phyloP scores from a whole-genome alignment of 2,113 vertebrate species.

The Cavia porcellus region DNA sequence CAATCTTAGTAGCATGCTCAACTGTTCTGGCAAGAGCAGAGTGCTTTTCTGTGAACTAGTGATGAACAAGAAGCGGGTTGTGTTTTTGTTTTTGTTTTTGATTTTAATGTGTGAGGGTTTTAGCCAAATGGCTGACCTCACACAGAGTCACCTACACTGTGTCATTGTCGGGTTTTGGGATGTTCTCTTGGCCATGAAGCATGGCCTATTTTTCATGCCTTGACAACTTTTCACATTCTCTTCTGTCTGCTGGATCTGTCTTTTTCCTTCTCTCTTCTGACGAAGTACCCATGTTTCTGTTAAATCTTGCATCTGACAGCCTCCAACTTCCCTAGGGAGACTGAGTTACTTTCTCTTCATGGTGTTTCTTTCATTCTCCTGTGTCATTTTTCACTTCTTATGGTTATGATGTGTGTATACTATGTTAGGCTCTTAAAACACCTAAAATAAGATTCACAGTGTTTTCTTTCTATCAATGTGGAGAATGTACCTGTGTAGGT shows the following conservation, averaged over 20 bases:
- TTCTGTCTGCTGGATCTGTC: background rate
- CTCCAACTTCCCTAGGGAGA: background rate
- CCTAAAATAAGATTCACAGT: background rate
- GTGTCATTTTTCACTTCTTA: background rate
- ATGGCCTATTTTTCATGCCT: background rate
- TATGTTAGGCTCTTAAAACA: conserved; percentile 33
- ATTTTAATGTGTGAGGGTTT: background rate
- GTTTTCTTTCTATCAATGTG: background rate
- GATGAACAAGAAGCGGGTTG: background rate
- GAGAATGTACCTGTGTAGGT: background rate
- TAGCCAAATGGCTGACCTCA: background rate
- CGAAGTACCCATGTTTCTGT: background rate
- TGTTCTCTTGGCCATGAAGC: background rate
- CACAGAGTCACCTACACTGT: background rate
- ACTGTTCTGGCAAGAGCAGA: background rate
- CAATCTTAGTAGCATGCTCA: background rate
- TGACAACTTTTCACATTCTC: background rate
- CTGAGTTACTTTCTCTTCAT: background rate
- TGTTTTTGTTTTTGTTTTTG: background rate
- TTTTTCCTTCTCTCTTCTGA: background rate
- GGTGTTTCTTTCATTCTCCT: background rate
- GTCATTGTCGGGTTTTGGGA: background rate
- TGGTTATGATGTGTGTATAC: fast-evolving
- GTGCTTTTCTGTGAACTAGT: background rate
- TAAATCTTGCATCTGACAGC: background rate